These are phyloP conservation scores for Protodeltote pygarga DNA, from an alignment of 2,888 invertebrate species.

Conservation along the genomic window DNA sequence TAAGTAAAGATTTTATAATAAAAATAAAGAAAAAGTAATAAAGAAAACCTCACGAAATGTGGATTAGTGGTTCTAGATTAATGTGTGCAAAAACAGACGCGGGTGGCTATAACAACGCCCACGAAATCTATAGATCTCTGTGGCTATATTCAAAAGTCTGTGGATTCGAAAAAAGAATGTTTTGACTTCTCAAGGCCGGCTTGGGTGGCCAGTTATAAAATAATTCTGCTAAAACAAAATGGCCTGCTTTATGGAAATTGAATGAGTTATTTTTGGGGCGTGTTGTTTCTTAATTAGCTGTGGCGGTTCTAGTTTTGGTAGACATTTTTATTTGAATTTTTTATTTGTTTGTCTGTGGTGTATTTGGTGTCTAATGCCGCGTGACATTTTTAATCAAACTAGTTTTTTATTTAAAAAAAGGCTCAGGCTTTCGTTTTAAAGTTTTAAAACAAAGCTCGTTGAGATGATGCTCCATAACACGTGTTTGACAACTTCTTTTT, in stretches of 20 bases:
- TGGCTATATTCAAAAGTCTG: constrained; percentile 22
- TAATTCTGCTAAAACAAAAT: too few species aligned
- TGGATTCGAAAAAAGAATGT: constrained; percentile 26
- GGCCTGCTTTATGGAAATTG: constrained; percentile 2
- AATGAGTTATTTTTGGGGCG: constrained; percentile 16
- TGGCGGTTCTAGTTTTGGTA: neutral
- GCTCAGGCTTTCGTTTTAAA: too few species aligned
- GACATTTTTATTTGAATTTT: neutral
- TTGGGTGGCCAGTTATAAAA: constrained; percentile 21
- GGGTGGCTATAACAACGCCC: constrained; percentile 13
- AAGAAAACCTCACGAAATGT: constrained; percentile 26
- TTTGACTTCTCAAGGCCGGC: constrained; percentile 38
- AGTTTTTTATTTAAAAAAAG: too few species aligned
- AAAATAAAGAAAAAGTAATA: constrained; percentile 12
- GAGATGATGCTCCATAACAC: too few species aligned
- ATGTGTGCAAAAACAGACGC: constrained; percentile 33
- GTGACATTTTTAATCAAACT: too few species aligned
- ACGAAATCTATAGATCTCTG: constrained; percentile 18
- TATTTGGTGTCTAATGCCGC: too few species aligned
- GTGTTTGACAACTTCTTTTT: too few species aligned
- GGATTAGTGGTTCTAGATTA: constrained; percentile 37
- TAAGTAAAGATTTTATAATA: neutral
- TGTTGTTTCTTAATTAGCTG: neutral
- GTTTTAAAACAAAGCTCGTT: too few species aligned
- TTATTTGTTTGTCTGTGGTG: neutral